These are phyloP conservation scores for Oscheius myriophilus DNA, from an alignment of 2,888 invertebrate species.

Conservation along the genomic window DNA sequence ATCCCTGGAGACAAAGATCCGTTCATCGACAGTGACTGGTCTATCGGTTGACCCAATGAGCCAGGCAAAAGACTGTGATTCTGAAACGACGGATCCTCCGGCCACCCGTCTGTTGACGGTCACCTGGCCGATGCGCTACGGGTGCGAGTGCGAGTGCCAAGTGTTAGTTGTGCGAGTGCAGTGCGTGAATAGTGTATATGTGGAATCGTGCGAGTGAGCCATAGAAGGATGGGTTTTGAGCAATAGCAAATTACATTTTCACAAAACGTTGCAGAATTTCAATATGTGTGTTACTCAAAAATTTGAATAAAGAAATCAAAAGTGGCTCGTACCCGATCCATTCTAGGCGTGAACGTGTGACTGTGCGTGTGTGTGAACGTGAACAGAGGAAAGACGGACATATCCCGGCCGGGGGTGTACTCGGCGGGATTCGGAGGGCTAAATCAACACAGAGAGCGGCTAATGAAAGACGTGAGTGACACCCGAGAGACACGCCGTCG, in stretches of 20 bases:
- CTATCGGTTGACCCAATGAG: conserved; percentile 56
- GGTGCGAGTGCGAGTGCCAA: conserved; percentile 20
- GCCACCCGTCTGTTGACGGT: neutral
- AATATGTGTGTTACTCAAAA: no score
- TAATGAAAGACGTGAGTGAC: conserved; percentile 35
- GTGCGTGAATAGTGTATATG: conserved; percentile 16
- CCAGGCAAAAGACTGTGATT: conserved; percentile 68
- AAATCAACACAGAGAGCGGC: conserved; percentile 32
- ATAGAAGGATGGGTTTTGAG: no score
- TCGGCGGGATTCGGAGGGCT: conserved; percentile 30
- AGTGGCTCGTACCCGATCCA: no score
- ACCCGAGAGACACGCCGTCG: conserved; percentile 24
- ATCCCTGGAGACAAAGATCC: conserved; percentile 67
- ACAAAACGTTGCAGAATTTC: no score
- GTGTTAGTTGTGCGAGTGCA: conserved; percentile 3
- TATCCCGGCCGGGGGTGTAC: neutral
- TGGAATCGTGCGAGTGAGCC: conserved; percentile 17
- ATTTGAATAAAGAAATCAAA: no score
- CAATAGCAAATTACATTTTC: no score
- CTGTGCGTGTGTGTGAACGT: no score
- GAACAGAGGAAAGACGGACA: no score
- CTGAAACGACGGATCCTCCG: conserved; percentile 35
- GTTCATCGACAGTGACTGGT: conserved; percentile 55
- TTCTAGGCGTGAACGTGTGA: no score
- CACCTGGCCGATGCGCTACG: conserved; percentile 3